These are phyloP conservation scores for Macrobrachium rosenbergii DNA, from an alignment of 1,140 invertebrate genomes.

Conservation along the genomic window DNA sequence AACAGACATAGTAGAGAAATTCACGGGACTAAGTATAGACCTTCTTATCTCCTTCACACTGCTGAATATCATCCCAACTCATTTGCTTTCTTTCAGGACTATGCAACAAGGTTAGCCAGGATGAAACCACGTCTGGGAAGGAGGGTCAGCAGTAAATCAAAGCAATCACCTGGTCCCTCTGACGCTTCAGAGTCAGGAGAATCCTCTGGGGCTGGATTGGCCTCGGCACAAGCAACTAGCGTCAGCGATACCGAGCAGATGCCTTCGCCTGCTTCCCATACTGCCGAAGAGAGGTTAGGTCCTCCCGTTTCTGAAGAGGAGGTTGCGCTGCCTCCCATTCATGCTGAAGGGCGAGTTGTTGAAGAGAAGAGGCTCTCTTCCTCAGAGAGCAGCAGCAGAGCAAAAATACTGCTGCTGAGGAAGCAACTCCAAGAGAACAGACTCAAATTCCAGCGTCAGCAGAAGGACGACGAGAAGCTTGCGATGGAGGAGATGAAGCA, in stretches of 20 bases:
- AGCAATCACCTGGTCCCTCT: constrained; percentile 66
- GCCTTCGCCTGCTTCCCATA: background rate
- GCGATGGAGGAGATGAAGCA: constrained; percentile 69
- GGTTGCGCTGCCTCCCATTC: no score
- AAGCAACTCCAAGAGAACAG: constrained; percentile 69
- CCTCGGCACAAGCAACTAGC: background rate
- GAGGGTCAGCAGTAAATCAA: constrained; percentile 69
- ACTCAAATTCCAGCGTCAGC: constrained; percentile 65
- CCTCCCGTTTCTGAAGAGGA: background rate
- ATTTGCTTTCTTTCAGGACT: constrained; percentile 68
- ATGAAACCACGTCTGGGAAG: constrained; percentile 69
- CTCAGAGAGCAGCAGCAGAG: constrained; percentile 54
- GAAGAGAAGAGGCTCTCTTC: constrained; percentile 51
- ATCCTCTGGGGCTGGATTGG: background rate
- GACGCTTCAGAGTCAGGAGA: constrained; percentile 28
- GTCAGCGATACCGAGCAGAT: background rate
- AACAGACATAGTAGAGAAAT: background rate
- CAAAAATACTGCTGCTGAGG: constrained; percentile 65
- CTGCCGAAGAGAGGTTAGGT: no score
- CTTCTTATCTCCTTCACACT: background rate
- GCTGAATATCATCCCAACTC: background rate
- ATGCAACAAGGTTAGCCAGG: constrained; percentile 70
- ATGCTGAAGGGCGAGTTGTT: background rate
- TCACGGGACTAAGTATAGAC: no score
- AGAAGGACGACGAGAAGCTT: constrained; percentile 67